Evolutionary conservation across 2,797 vertebrate genomes (phyloP).

Genomic region (Arnoldichthys spilopterus): DNA sequence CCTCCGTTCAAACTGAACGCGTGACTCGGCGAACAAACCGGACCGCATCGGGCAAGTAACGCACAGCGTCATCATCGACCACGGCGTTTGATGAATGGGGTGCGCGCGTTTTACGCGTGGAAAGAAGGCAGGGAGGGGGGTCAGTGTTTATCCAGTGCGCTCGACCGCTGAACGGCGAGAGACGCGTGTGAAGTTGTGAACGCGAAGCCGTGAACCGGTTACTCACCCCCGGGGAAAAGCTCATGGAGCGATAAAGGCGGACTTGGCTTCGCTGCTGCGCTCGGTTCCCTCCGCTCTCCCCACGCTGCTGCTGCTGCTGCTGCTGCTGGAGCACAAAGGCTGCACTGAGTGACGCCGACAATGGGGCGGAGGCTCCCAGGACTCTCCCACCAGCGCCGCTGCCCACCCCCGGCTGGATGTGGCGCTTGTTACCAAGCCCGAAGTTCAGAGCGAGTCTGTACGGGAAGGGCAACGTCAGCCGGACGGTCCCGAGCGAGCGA

Average conservation of each 20-base stretch:
- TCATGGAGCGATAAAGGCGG: no score
- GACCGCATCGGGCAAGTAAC: no score
- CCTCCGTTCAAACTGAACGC: neutral
- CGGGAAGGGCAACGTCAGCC: neutral
- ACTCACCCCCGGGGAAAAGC: no score
- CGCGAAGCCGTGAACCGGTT: no score
- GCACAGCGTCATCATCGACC: no score
- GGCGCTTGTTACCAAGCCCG: neutral
- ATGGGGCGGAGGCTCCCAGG: constrained; percentile 33
- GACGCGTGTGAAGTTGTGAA: no score
- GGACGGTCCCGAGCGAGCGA: neutral
- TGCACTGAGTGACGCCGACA: constrained; percentile 18
- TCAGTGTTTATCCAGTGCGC: no score
- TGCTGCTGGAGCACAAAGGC: constrained; percentile 20
- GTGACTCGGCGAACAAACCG: neutral
- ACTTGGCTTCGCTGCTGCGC: constrained; percentile 42
- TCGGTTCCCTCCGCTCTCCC: constrained; percentile 9
- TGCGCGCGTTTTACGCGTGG: no score
- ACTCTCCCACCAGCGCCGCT: neutral
- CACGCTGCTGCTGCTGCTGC: neutral
- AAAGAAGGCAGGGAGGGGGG: no score
- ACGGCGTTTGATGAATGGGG: constrained; percentile 21
- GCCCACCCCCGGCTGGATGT: neutral
- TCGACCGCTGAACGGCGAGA: no score
- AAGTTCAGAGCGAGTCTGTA: neutral